Conservation (phyloP, 2,113 vertebrate genomes). For the Xiphorhynchus elegans region DNA sequence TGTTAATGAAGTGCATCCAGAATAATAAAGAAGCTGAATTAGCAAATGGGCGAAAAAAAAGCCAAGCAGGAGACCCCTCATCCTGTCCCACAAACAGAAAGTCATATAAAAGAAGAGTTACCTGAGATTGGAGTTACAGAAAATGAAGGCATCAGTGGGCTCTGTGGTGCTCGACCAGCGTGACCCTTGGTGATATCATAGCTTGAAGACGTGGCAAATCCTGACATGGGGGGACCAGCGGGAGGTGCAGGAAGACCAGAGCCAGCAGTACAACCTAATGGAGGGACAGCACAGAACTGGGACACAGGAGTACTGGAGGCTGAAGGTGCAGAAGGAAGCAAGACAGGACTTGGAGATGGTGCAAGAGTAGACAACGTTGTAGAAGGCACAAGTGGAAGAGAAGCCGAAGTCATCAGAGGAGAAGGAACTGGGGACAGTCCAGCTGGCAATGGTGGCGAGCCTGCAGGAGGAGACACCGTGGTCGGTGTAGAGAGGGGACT, state of each 20-base stretch:
- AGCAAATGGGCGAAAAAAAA: neutral
- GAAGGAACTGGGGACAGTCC: slow-evolving; percentile 49
- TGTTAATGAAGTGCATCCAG: neutral
- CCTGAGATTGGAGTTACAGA: slow-evolving; percentile 83
- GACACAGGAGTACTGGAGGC: slow-evolving; percentile 22
- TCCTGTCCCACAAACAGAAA: neutral
- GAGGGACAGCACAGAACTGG: slow-evolving; percentile 28
- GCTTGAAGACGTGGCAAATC: slow-evolving; percentile 79
- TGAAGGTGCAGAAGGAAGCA: neutral
- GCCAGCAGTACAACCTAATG: slow-evolving; percentile 25
- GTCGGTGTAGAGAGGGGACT: slow-evolving; percentile 60
- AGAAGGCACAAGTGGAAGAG: slow-evolving; percentile 69
- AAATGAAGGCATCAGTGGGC: slow-evolving; percentile 91
- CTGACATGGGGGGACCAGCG: slow-evolving; percentile 79
- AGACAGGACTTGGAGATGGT: neutral
- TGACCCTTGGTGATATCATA: slow-evolving; percentile 96
- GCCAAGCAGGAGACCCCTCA: neutral
- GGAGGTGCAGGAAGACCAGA: slow-evolving; percentile 72
- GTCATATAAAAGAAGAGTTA: slow-evolving; percentile 17
- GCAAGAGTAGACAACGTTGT: neutral
- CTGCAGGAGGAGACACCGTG: slow-evolving; percentile 19
- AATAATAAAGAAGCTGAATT: neutral
- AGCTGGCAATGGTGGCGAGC: slow-evolving; percentile 58
- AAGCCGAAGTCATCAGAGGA: slow-evolving; percentile 38
- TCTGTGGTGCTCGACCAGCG: slow-evolving; percentile 92